Evolutionary conservation across 2,113 vertebrate species (phyloP).

Genomic region (Rafetus swinhoei): DNA sequence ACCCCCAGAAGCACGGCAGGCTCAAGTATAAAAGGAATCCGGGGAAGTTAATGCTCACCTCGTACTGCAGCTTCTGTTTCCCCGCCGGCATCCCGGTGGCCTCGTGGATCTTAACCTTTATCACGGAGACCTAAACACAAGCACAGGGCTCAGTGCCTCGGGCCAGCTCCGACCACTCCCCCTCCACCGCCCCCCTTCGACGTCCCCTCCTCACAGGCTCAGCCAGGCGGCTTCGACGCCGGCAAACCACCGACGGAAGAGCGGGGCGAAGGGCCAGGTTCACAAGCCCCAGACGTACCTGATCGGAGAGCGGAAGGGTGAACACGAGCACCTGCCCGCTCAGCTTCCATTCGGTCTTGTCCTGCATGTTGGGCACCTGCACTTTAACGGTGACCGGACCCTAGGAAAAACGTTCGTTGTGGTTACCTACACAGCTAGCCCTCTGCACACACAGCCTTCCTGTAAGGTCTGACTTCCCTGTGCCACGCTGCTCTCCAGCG

Average conservation of each 20-base stretch:
- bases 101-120: constrained; percentile 99
- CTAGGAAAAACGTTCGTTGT: constrained; percentile 72
- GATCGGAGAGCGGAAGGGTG: constrained; percentile 95
- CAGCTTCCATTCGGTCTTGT: constrained; percentile 99
- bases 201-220: neutral
- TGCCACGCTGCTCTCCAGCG: neutral
- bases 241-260: accelerated
- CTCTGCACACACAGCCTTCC: neutral
- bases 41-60: constrained; percentile 79
- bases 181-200: no score
- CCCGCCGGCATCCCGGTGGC: constrained; percentile 98
- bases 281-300: constrained; percentile 84
- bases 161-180: neutral
- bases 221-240: neutral
- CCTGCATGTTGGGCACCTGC: constrained; percentile 99
- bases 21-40: neutral
- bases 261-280: neutral
- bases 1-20: no score
- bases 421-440: neutral
- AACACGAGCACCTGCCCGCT: constrained; percentile 95
- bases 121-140: constrained; percentile 91
- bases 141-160: neutral
- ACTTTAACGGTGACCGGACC: constrained; percentile 98
- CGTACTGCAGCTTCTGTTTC: constrained; percentile 97
- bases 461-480: neutral